These are phyloP conservation scores for Percina caprodes DNA, from an alignment of 2,113 vertebrate species.

Conservation along the genomic window DNA sequence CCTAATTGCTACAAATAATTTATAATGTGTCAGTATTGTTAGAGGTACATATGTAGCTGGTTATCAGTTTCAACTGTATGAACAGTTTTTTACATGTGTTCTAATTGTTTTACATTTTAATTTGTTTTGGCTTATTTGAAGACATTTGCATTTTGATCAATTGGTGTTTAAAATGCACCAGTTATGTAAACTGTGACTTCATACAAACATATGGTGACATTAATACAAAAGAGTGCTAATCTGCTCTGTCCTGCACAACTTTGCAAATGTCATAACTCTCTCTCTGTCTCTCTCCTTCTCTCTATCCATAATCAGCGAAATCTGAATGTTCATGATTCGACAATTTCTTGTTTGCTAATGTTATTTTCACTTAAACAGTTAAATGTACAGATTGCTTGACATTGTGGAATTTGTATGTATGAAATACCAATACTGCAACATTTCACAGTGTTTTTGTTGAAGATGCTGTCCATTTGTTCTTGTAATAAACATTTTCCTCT, in stretches of 20 bases:
- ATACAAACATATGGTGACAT: slow-evolving; percentile 15
- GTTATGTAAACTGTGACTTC: slow-evolving; percentile 49
- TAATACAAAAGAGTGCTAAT: slow-evolving; percentile 1
- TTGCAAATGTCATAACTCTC: slow-evolving; percentile 35
- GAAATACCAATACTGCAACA: slow-evolving; percentile 80
- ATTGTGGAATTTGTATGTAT: slow-evolving; percentile 77
- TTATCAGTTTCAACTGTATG: slow-evolving; percentile 33
- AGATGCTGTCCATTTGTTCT: slow-evolving; percentile 77
- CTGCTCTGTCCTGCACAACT: slow-evolving; percentile 27
- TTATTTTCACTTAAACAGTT: slow-evolving; percentile 61
- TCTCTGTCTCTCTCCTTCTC: slow-evolving; percentile 32
- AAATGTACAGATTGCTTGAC: slow-evolving; percentile 75
- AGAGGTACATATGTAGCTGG: slow-evolving; percentile 21
- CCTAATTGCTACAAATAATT: slow-evolving; percentile 28
- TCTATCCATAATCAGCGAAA: slow-evolving; percentile 41
- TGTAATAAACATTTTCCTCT: slow-evolving; percentile 82
- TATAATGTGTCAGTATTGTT: slow-evolving; percentile 28
- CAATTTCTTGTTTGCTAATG: slow-evolving; percentile 52
- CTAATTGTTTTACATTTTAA: slow-evolving; percentile 16
- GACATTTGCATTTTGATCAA: slow-evolving; percentile 17
- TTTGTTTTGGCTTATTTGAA: slow-evolving; percentile 45
- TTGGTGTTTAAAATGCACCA: slow-evolving; percentile 28
- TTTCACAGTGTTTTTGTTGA: slow-evolving; percentile 70
- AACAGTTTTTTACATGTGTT: slow-evolving; percentile 24
- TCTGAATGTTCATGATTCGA: slow-evolving; percentile 69